These are phyloP conservation scores for Naso thynnoides DNA, from an alignment of 2,797 vertebrate species.

Conservation along the genomic window DNA sequence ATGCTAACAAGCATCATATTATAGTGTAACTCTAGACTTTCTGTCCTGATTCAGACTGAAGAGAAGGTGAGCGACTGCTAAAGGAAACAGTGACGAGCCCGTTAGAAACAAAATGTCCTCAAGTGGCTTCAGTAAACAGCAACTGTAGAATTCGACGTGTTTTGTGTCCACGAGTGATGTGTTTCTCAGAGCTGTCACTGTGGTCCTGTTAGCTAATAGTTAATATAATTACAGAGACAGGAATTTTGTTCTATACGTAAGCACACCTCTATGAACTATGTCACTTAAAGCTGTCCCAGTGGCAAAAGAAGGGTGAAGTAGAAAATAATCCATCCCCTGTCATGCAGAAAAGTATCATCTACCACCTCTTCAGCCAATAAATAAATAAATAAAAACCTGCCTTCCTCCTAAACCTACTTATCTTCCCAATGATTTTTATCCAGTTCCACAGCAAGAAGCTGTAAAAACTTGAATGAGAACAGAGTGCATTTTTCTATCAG, in stretches of 20 bases:
- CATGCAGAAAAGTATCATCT: not conserved
- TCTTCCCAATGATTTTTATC: not conserved
- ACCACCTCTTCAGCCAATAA: not conserved
- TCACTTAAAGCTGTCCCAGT: not conserved
- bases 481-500: not conserved
- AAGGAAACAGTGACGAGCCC: not conserved
- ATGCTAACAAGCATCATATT: no score
- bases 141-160: not conserved
- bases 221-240: not conserved
- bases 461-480: not conserved
- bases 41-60: not conserved
- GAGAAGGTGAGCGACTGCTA: not conserved
- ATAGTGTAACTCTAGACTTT: not conserved
- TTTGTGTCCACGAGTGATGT: not conserved
- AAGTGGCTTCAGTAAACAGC: not conserved
- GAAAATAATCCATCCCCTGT: not conserved
- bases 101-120: not conserved
- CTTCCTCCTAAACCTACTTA: not conserved
- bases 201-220: not conserved
- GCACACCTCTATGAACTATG: not conserved
- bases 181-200: not conserved
- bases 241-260: not conserved
- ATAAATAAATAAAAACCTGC: not conserved
- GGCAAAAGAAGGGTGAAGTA: not conserved
- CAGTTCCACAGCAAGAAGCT: constrained; percentile 5